These are phyloP conservation scores for Psammodynastes pulverulentus DNA, from an alignment of 2,113 vertebrate genomes.

Conservation along the genomic window DNA sequence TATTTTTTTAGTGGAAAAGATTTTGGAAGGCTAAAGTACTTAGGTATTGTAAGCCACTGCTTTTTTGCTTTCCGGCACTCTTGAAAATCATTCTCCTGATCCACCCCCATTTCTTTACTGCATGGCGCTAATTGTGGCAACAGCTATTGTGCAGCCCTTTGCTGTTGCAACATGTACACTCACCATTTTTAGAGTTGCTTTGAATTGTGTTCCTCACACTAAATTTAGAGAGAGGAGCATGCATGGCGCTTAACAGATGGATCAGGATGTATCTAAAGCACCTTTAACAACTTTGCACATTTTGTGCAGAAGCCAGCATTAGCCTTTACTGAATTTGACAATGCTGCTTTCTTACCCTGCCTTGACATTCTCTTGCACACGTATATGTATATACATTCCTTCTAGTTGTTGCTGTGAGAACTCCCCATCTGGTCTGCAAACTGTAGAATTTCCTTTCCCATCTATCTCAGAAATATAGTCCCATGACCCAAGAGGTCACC, in stretches of 20 bases:
- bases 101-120: background rate
- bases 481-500: slow-evolving; percentile 76
- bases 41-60: background rate
- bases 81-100: background rate
- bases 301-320: background rate
- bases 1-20: background rate
- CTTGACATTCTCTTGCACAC: slow-evolving; percentile 50
- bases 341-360: slow-evolving; percentile 32
- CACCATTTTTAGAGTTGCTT: slow-evolving; percentile 21
- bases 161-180: background rate
- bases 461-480: slow-evolving; percentile 72
- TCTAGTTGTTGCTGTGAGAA: slow-evolving; percentile 65
- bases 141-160: background rate
- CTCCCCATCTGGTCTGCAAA: slow-evolving; percentile 69
- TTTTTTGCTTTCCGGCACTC: background rate
- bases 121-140: background rate
- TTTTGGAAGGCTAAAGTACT: background rate
- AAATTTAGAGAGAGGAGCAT: slow-evolving; percentile 33
- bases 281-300: slow-evolving; percentile 10
- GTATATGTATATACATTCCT: slow-evolving; percentile 37
- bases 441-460: slow-evolving; percentile 72
- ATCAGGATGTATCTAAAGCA: slow-evolving; percentile 32
- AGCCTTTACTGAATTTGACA: slow-evolving; percentile 32
- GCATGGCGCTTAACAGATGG: slow-evolving; percentile 1
- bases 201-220: slow-evolving; percentile 9